Percentiles rank a stretch among this genome's conserved stretches.
phyloP scores from a whole-genome alignment of 2,797 vertebrate species.

The Antennarius maculatus region DNA sequence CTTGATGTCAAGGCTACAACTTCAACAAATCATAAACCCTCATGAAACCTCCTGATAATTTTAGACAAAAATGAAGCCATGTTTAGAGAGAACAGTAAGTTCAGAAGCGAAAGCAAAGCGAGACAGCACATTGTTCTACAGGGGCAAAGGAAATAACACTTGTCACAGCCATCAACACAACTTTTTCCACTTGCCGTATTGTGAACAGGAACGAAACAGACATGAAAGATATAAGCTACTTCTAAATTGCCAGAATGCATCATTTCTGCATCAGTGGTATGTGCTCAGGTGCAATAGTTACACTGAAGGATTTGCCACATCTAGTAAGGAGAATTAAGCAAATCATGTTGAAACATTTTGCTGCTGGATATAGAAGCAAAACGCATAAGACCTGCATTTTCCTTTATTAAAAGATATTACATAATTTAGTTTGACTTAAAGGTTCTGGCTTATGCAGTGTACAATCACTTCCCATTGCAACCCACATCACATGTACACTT shows the following conservation, averaged over 20 bases:
- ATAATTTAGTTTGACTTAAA: too few relatives aligned
- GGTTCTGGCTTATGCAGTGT: too few relatives aligned
- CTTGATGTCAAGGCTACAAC: neutral
- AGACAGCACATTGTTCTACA: neutral
- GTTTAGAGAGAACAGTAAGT: neutral
- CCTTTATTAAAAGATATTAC: too few relatives aligned
- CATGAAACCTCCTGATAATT: neutral
- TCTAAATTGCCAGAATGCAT: neutral
- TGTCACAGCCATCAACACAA: neutral
- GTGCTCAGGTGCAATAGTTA: too few relatives aligned
- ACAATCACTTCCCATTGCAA: too few relatives aligned
- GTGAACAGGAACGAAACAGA: neutral
- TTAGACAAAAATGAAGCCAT: constrained; percentile 17
- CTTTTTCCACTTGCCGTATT: neutral
- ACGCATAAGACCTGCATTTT: too few relatives aligned
- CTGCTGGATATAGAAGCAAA: neutral
- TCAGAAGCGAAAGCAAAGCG: constrained; percentile 37
- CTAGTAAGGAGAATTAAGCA: too few relatives aligned
- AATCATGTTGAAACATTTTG: neutral
- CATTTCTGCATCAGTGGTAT: too few relatives aligned
- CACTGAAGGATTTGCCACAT: too few relatives aligned
- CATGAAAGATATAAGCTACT: constrained; percentile 1
- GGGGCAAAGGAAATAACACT: constrained; percentile 3
- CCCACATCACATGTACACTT: too few relatives aligned
- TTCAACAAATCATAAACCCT: neutral